phyloP scores from a whole-genome alignment of 2,113 vertebrate species.

The Microcebus jonahi region DNA sequence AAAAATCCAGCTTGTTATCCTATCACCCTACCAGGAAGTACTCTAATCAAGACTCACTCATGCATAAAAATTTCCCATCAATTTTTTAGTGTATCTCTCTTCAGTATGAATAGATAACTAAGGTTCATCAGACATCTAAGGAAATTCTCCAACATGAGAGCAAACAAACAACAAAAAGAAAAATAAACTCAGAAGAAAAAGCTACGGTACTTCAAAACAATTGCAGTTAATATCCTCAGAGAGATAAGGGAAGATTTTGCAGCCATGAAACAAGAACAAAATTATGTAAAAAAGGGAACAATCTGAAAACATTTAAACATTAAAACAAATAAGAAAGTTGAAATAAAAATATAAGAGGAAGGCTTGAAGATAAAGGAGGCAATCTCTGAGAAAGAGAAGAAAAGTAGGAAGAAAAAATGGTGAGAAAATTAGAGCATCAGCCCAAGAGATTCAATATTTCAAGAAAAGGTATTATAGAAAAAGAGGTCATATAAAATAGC shows the following conservation, averaged over 20 bases:
- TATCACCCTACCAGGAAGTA: not conserved
- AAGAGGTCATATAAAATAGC: not conserved
- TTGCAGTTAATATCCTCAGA: constrained; percentile 27
- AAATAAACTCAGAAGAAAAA: not conserved
- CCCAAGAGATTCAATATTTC: not conserved
- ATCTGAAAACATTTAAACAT: constrained; percentile 5
- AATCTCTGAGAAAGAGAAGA: not conserved
- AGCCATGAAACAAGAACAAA: not conserved
- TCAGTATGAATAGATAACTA: not conserved
- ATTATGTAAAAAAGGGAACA: not conserved
- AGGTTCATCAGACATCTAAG: constrained; percentile 12
- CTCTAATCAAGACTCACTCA: not conserved
- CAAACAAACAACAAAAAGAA: constrained; percentile 40
- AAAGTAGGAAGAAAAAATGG: not conserved
- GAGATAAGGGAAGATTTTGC: constrained; percentile 16
- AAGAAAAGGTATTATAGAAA: constrained; percentile 16
- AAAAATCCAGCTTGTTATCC: constrained; percentile 31
- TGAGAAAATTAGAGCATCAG: not conserved
- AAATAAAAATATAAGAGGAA: constrained; percentile 33
- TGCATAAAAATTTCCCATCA: not conserved
- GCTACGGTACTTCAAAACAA: not conserved
- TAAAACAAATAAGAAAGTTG: not conserved
- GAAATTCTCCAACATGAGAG: not conserved
- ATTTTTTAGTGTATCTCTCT: constrained; percentile 9
- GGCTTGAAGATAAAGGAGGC: not conserved